Conservation (phyloP, 2,888 invertebrate species). For the Machimus atricapillus region DNA sequence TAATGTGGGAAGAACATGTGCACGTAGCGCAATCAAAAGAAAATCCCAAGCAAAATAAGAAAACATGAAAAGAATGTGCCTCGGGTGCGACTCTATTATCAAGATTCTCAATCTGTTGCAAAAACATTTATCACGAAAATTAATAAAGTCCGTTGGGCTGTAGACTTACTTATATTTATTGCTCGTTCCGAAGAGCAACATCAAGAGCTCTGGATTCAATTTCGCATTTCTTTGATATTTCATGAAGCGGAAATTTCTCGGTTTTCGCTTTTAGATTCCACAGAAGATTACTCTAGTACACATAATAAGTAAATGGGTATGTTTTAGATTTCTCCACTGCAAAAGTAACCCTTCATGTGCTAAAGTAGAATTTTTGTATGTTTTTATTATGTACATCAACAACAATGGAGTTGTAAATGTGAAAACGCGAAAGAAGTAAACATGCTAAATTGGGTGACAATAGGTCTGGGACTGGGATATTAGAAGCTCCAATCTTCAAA, state of each 20-base stretch:
- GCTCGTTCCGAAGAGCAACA: neutral
- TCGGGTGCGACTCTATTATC: slow-evolving; percentile 4
- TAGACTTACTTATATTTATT: slow-evolving; percentile 17
- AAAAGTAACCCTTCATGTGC: neutral
- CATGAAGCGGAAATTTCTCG: slow-evolving; percentile 40
- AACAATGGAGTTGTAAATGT: slow-evolving; percentile 8
- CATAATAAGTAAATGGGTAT: neutral
- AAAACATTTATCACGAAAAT: slow-evolving; percentile 28
- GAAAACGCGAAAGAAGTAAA: neutral
- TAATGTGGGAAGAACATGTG: neutral
- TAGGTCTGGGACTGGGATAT: neutral
- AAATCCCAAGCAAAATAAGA: neutral
- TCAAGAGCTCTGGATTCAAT: slow-evolving; percentile 22
- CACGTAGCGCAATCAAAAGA: neutral
- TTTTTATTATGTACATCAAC: neutral
- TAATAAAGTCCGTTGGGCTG: slow-evolving; percentile 24
- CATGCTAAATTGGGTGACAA: slow-evolving; percentile 15
- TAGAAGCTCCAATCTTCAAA: slow-evolving; percentile 2
- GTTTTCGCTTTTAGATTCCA: slow-evolving; percentile 24
- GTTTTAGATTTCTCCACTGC: neutral
- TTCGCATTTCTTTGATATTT: slow-evolving; percentile 41
- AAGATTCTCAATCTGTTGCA: slow-evolving; percentile 21
- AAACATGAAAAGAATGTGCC: neutral
- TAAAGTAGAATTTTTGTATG: neutral
- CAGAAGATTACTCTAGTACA: slow-evolving; percentile 13